Evolutionary conservation across 2,888 invertebrate species (phyloP).

Genomic region (Bellardia pandia): DNA sequence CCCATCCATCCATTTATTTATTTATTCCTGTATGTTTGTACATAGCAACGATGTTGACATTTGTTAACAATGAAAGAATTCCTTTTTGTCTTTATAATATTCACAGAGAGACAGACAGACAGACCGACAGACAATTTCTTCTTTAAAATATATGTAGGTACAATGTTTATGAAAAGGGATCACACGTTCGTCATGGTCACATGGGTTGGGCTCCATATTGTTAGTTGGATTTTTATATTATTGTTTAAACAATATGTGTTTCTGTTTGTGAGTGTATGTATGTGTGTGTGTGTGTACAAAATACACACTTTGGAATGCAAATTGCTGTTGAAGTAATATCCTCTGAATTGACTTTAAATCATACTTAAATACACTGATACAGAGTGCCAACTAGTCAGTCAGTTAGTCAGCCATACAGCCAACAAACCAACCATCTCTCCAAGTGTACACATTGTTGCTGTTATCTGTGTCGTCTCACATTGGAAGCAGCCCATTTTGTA

Average conservation of each 20-base stretch:
- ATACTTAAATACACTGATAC: slow-evolving; percentile 13
- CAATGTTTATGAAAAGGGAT: slow-evolving; percentile 61
- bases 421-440: neutral
- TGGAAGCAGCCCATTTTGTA: neutral
- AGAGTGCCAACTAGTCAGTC: slow-evolving; percentile 9
- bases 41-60: slow-evolving; percentile 37
- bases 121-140: neutral
- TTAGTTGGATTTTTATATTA: slow-evolving; percentile 1
- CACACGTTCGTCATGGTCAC: slow-evolving; percentile 68
- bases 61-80: slow-evolving; percentile 59
- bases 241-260: slow-evolving; percentile 32
- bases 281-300: slow-evolving; percentile 12
- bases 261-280: neutral
- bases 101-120: neutral
- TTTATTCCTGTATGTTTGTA: slow-evolving; percentile 26
- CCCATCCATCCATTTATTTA: slow-evolving; percentile 21
- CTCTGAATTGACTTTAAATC: slow-evolving; percentile 63
- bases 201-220: slow-evolving; percentile 65
- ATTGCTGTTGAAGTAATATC: slow-evolving; percentile 75
- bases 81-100: slow-evolving; percentile 48
- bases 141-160: neutral
- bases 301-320: slow-evolving; percentile 81
- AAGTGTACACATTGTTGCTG: neutral
- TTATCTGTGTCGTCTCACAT: neutral
- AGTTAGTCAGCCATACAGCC: neutral